Percentiles rank a stretch among this genome's conserved stretches.
These are phyloP conservation scores for Pelusios castaneus DNA, from an alignment of 2,113 vertebrate species.

Conservation along the genomic window DNA sequence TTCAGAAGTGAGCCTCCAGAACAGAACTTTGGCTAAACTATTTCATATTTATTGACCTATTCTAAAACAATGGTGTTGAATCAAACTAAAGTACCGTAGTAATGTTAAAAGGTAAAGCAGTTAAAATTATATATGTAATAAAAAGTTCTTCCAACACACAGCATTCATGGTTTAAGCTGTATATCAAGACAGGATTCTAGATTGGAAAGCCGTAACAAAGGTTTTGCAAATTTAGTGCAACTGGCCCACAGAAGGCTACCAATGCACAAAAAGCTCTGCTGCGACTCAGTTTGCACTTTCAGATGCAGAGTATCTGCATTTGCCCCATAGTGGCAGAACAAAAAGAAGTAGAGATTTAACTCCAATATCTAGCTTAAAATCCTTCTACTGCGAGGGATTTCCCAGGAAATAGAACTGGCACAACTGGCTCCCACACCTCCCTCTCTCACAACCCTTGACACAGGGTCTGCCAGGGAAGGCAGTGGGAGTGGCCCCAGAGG, in stretches of 20 bases:
- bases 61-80: background rate
- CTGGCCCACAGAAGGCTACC: background rate
- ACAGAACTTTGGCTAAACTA: background rate
- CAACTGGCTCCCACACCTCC: background rate
- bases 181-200: background rate
- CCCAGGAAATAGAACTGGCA: background rate
- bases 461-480: background rate
- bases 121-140: background rate
- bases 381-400: background rate
- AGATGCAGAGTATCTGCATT: background rate
- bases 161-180: background rate
- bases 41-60: background rate
- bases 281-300: background rate
- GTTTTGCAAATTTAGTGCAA: background rate
- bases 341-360: background rate
- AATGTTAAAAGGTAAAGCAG: background rate
- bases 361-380: background rate
- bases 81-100: background rate
- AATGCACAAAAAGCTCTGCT: background rate
- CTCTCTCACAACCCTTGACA: background rate
- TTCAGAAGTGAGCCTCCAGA: background rate
- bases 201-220: background rate
- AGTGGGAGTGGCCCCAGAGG: background rate
- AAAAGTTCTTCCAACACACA: background rate
- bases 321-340: background rate